Evolutionary conservation across 2,113 vertebrate genomes (phyloP), one percentile per base, ranked within the genome.

Genomic region (Cephalopholis sonnerati): DNA sequence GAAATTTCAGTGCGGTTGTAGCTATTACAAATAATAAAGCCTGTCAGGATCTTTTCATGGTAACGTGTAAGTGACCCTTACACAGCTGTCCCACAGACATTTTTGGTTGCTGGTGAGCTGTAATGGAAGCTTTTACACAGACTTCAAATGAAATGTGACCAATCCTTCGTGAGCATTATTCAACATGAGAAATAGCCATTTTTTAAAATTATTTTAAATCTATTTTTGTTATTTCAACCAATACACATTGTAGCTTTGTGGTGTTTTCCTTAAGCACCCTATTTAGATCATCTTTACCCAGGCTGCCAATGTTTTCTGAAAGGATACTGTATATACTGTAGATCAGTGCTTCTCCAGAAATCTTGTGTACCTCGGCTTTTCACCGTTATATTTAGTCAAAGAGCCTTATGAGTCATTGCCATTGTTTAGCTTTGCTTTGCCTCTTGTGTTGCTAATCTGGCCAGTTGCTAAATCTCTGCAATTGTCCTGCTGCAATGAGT

Each of bases 351-450:
- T 71, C 81, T 85, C 25, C 70, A 77, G 61, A 86, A 77, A 79
- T 74, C 58, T 41, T 58, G 62, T 61, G 41, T 61, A 77, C 67
- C 25, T 64, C 62, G 20, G 32, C 46, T 55, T 53, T 68, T 66
- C 77, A 29, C 27, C 65, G 74, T 87, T 93, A 92, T 94, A 93
- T 94, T 93, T 92, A 93, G 91, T 73, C 75, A 75, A 74, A 72
- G 48, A 81, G 77, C 77, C 84, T 92, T 90, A 85, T 92, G 87
- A 89, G 89, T 91, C 90, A 89, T 54, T 46, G 70, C 78, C 68
- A 89, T 93, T 94, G 88, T 93, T 90, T 89, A 78, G 81, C 55
- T 71, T 63, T 58, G 75, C 80, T 82, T 78, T 72, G 79, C 71
- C 75, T 88, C 69, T 81, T 82, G 81, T 81, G 69, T 82, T 77